Base-by-base conservation (phyloP, 2,888 invertebrate species). In the Odontomyia ornata region DNA sequence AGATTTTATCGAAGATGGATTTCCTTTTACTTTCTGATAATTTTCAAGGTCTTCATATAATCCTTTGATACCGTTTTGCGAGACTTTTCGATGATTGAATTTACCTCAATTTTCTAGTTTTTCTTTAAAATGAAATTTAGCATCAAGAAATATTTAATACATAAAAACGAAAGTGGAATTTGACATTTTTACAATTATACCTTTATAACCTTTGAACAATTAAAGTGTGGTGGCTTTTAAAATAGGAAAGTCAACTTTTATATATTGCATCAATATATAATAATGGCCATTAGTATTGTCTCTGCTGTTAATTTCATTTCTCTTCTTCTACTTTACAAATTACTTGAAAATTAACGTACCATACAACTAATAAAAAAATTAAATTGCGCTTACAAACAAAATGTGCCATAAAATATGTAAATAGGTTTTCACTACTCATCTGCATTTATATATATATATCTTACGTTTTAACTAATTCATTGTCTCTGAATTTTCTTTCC, bases 391-490 rank as follows among this genome's bases (percentile, higher is more conserved):
- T 77, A 75, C 76, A 69, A 75, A 77, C 47, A 77, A 77, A 77
- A 76, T 76, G 69, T 77, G 77, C 77, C 75, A 77, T 75, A 75
- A 71, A 76, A 30, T 69, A 76, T 69, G 71, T 67, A 57, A 77
- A 65, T 75, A 64, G 75, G 57, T 75, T 64, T 65, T 72, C 28
- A 56, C 27, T 72, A 56, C 28, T 28, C 30, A 23, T 73, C 36
- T 73, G 57, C 21, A 23, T 72, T 30, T 52, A 52, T 28, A 57
- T 52, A 52, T 28, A 57, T 73, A 73, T 73, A 73, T 57, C 73
- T 73, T 73, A 73, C 36, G 60, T 36, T 73, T n/a, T 73, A 60
- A 57, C 73, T 73, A 73, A 73, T 73, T 73, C 73, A 73, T 73
- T 73, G 57, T 57, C 36, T 36, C 23, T 73, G 69, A 69, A 69